A percentile compares a stretch with the other conserved stretches of the same genome.
Conservation (phyloP, 2,888 invertebrate species). For the Kryphioiulus occultus region DNA sequence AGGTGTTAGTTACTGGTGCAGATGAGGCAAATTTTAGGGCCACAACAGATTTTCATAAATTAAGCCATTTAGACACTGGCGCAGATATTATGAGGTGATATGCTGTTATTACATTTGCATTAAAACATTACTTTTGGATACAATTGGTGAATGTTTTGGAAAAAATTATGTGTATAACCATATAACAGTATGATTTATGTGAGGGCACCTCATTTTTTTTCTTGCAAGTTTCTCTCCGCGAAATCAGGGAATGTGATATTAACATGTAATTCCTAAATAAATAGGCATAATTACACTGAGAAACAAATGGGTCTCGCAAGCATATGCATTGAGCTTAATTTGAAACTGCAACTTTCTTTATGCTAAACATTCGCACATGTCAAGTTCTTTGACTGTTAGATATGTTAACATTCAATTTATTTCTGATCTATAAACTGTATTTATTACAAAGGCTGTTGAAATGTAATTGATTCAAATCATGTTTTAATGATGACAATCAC, state of each 20-base stretch:
- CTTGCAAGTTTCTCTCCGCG: background rate
- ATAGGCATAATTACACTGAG: background rate
- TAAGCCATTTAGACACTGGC: background rate
- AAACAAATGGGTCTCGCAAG: background rate
- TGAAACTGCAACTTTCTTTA: no score
- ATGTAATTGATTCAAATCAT: background rate
- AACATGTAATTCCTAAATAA: background rate
- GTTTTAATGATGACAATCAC: slow-evolving; percentile 11
- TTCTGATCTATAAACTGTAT: no score
- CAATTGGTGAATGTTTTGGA: no score
- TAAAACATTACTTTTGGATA: background rate
- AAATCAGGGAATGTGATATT: background rate
- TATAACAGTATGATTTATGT: no score
- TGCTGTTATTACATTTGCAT: background rate
- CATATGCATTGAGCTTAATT: background rate
- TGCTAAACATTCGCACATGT: no score
- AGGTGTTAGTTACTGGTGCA: background rate
- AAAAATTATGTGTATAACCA: no score
- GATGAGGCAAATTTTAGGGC: background rate
- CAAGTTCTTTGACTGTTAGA: no score
- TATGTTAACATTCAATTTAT: no score
- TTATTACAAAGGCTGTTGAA: background rate
- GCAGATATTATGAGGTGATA: background rate
- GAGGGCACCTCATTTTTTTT: background rate
- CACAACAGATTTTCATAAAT: background rate